Evolutionary conservation across 2,888 invertebrate species (phyloP), one percentile per base, ranked within the genome.

Genomic region (Azorinus chamasolen): DNA sequence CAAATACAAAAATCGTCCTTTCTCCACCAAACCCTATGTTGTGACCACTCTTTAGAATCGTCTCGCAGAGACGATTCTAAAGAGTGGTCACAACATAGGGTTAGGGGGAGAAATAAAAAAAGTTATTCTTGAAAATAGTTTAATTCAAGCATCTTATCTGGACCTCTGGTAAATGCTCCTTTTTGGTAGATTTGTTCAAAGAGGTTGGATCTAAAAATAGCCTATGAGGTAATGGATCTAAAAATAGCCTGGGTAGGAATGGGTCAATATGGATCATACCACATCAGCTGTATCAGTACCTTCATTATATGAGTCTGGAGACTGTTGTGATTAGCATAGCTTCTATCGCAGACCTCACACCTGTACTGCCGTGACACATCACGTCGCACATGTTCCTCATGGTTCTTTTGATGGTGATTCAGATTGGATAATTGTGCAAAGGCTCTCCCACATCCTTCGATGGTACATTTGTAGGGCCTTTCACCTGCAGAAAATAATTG

Each of bases 371-470:
- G 95, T 12, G 84, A 81, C 27, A 87, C 82, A 53, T 87, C 88
- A 94, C 98, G 98, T 91, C 98, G 97, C 86, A 98, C 95, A 93
- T 98, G 98, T 72, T 98, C 97, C 93, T 98, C 98, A 94, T 98
- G 98, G 94, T 98, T 98, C 85, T 98, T 95, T 83, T 98, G 95
- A 93, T 98, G 98, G 93, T 98, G 98, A 93, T 98, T 98, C 14
- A 98, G 95, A 94, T 98, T 98, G 70, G 98, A 98, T 88, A 98
- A 95, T 94, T 98, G 98, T 93, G 98, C 98, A 94, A 98, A 98
- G 83, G 98, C 98, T 88, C 98, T 95, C 63, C 98, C 98, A 93
- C 98, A 98, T 91, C 98, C 98, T 68, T 97, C 97, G 88, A 98
- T 95, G 93, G 97, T 83, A 82, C 98, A 99, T 94, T 98, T 97